phyloP scores from a whole-genome alignment of 2,797 vertebrate genomes.

The Ctenochaetus hawaiiensis region DNA sequence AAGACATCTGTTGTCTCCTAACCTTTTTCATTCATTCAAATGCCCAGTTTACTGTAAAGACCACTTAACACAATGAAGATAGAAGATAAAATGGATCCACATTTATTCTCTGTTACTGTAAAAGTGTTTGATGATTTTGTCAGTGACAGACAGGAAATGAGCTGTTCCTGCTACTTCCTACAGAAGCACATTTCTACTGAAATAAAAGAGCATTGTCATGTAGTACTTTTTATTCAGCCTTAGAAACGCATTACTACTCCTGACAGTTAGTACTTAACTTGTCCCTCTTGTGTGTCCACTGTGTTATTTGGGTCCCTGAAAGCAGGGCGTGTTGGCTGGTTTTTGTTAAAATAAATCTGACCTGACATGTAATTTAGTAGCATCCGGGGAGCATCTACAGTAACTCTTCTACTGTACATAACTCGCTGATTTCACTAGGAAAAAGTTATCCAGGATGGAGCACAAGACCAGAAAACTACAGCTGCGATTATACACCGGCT shows the following conservation, averaged over 20 bases:
- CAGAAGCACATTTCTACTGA: conserved; percentile 11
- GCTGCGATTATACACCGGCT: conserved; percentile 50
- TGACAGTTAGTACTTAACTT: conserved; percentile 39
- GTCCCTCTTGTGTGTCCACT: conserved; percentile 20
- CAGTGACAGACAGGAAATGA: conserved; percentile 5
- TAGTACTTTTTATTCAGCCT: conserved; percentile 30
- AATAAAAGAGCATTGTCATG: conserved; percentile 21
- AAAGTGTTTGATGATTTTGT: background rate
- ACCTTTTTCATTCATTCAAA: background rate
- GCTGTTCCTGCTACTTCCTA: background rate
- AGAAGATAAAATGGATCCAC: background rate
- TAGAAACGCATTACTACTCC: conserved; percentile 1
- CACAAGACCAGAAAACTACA: conserved; percentile 43
- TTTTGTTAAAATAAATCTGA: conserved; percentile 28
- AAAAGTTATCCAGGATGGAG: conserved; percentile 13
- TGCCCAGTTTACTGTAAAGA: background rate
- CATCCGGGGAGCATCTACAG: conserved; percentile 5
- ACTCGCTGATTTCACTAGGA: conserved; percentile 26
- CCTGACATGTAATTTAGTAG: conserved; percentile 36
- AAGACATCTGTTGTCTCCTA: no score
- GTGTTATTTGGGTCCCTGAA: conserved; percentile 22
- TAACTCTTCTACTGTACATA: conserved; percentile 29
- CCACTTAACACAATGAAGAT: no score
- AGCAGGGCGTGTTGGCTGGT: conserved; percentile 21
- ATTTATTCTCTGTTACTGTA: background rate